These are phyloP conservation scores for Nothobranchius kuhntae DNA, from an alignment of 2,113 vertebrate species.

Conservation along the genomic window DNA sequence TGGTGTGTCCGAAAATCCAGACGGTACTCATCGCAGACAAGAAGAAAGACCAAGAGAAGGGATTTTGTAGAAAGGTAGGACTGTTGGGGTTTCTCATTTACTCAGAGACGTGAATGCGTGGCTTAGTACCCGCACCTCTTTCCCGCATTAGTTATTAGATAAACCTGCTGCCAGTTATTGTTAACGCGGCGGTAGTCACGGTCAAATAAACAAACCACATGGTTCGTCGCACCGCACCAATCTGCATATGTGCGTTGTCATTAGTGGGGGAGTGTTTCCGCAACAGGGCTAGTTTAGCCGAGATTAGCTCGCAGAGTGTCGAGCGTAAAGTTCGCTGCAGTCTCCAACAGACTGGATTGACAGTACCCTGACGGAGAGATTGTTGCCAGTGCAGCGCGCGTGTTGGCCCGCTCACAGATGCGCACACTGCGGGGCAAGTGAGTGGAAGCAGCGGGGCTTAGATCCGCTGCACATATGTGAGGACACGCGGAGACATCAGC, in stretches of 20 bases:
- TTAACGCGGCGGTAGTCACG: slow-evolving; percentile 6
- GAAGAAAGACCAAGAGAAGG: slow-evolving; percentile 25
- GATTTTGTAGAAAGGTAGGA: slow-evolving; percentile 55
- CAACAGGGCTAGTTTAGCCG: slow-evolving; percentile 1
- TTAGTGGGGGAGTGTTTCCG: neutral
- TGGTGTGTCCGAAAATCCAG: slow-evolving; percentile 68
- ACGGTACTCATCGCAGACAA: slow-evolving; percentile 38
- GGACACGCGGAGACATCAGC: slow-evolving; percentile 54
- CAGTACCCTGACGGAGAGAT: slow-evolving; percentile 1
- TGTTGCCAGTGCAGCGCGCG: neutral
- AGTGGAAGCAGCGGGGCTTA: neutral
- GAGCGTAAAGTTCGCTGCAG: slow-evolving; percentile 44
- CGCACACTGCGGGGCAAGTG: too few species aligned
- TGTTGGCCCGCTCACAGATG: slow-evolving; percentile 2
- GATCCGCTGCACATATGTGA: slow-evolving; percentile 49
- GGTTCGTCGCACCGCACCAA: neutral
- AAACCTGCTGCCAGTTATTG: neutral
- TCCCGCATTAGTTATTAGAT: neutral
- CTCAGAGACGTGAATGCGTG: neutral
- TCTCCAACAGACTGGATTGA: slow-evolving; percentile 25
- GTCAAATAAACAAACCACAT: neutral
- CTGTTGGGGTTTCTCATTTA: neutral
- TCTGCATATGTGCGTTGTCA: neutral
- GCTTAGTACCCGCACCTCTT: fast-evolving
- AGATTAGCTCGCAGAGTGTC: slow-evolving; percentile 23